phyloP scores from a whole-genome alignment of 2,797 vertebrate species.

The Bucorvus abyssinicus region DNA sequence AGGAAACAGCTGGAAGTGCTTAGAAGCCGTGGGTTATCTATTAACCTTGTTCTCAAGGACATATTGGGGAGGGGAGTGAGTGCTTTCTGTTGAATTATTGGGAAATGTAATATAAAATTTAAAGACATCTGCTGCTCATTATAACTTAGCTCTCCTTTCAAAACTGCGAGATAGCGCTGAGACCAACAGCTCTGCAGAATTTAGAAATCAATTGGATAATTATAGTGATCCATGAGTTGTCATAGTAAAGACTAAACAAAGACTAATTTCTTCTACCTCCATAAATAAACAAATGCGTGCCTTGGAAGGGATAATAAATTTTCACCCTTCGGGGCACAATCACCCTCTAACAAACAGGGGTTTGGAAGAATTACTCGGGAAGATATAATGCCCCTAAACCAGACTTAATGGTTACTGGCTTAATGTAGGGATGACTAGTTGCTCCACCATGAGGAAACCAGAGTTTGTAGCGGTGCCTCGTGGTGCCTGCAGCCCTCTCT shows the following conservation, averaged over 20 bases:
- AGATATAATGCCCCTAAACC: not conserved
- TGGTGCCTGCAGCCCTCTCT: not conserved
- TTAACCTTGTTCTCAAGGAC: conserved; percentile 32
- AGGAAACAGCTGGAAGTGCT: not conserved
- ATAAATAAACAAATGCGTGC: not conserved
- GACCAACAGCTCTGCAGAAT: not conserved
- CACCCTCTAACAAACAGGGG: not conserved
- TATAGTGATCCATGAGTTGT: not conserved
- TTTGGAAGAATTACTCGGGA: not conserved
- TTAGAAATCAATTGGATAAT: conserved; percentile 31
- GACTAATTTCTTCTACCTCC: not conserved
- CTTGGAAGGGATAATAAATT: not conserved
- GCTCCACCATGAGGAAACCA: not conserved
- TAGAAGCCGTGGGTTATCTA: not conserved
- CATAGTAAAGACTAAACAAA: conserved; percentile 26
- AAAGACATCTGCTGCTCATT: not conserved
- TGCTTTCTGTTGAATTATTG: not conserved
- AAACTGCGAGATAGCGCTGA: not conserved
- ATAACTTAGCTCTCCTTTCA: not conserved
- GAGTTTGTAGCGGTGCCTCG: not conserved
- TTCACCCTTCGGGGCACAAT: not conserved
- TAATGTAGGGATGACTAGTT: not conserved
- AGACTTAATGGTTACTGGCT: not conserved
- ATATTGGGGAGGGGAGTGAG: not conserved
- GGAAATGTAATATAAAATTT: not conserved